Evolutionary conservation across 2,113 vertebrate species (phyloP).

Genomic region (Nerophis ophidion): DNA sequence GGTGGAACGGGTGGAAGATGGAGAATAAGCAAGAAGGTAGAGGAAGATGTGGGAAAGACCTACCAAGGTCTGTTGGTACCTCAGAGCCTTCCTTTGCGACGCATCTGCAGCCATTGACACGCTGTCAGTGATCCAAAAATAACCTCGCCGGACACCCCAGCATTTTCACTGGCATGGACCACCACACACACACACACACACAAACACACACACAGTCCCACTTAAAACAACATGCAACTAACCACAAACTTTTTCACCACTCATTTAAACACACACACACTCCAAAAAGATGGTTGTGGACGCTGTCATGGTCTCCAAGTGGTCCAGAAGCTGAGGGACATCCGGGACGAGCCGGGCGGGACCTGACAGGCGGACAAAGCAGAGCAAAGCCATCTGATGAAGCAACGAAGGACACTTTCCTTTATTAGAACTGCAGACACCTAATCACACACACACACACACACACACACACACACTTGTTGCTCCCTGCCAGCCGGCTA

Average conservation of each 20-base stretch:
- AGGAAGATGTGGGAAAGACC: constrained; percentile 44
- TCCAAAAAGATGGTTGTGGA: constrained; percentile 4
- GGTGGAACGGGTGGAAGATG: constrained; percentile 13
- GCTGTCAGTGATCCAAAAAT: constrained; percentile 79
- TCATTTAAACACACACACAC: constrained; percentile 13
- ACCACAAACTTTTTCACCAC: neutral
- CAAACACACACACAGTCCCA: constrained; percentile 19
- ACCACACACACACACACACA: constrained; percentile 15
- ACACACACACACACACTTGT: constrained; percentile 43
- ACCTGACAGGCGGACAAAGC: constrained; percentile 50
- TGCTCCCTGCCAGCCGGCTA: constrained; percentile 45
- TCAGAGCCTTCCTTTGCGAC: constrained; percentile 79
- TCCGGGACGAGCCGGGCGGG: constrained; percentile 34
- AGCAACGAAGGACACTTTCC: constrained; percentile 66
- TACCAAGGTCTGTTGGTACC: constrained; percentile 86
- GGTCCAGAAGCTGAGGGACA: constrained; percentile 49
- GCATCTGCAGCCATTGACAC: constrained; percentile 84
- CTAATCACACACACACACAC: constrained; percentile 57
- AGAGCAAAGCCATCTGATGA: constrained; percentile 62
- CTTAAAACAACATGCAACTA: constrained; percentile 21
- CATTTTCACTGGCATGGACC: constrained; percentile 63
- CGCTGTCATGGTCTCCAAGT: constrained; percentile 23
- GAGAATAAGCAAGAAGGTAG: constrained; percentile 21
- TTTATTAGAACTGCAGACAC: constrained; percentile 75
- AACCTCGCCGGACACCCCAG: constrained; percentile 67